phyloP scores from a whole-genome alignment of 2,113 vertebrate genomes.

The Pipra filicauda region DNA sequence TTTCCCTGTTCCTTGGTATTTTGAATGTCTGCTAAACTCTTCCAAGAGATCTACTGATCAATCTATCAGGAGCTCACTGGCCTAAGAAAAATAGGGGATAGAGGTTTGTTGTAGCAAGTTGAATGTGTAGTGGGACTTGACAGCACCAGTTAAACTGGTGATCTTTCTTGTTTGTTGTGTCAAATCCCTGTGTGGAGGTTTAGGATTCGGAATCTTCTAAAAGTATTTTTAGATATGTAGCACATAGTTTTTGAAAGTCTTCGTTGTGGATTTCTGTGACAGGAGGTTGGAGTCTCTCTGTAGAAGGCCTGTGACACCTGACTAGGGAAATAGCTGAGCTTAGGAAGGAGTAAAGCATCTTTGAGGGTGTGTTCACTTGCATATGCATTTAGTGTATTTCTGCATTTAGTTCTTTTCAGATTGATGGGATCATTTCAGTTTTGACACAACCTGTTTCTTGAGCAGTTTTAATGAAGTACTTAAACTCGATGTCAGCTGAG shows the following conservation, averaged over 20 bases:
- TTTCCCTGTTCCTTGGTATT: neutral
- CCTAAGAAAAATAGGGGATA: neutral
- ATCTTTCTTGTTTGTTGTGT: neutral
- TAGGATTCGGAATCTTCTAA: neutral
- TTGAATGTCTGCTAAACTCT: neutral
- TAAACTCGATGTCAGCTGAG: neutral
- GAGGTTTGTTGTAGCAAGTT: neutral
- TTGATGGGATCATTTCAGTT: neutral
- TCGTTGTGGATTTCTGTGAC: neutral
- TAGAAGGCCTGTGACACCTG: neutral
- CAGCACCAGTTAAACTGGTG: neutral
- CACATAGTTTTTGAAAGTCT: neutral
- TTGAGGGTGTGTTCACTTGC: neutral
- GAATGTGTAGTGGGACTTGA: neutral
- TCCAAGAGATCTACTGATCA: neutral
- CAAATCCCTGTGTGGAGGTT: neutral
- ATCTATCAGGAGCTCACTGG: neutral
- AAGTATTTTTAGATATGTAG: neutral
- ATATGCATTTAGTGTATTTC: neutral
- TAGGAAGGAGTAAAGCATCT: neutral
- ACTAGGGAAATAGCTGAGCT: neutral
- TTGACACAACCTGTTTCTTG: neutral
- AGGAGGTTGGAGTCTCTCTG: neutral
- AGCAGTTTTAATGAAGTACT: neutral
- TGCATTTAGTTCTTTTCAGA: neutral